Evolutionary conservation across 2,113 vertebrate genomes (phyloP).

Genomic region (Parotia lawesii): DNA sequence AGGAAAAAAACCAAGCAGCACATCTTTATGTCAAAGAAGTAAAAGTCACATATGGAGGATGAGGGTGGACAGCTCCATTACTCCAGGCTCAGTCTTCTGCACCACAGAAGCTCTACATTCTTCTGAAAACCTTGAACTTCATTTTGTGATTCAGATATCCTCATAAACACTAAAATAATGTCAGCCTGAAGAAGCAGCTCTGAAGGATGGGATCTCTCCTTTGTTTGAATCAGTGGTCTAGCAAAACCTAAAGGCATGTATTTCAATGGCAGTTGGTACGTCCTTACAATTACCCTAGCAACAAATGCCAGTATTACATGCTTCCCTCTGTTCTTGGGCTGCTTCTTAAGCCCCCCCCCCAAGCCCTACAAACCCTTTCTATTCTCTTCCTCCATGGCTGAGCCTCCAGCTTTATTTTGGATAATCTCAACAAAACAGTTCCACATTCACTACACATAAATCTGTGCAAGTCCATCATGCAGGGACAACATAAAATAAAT

Average conservation of each 20-base stretch:
- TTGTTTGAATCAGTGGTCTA: neutral
- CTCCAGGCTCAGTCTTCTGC: neutral
- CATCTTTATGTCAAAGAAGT: neutral
- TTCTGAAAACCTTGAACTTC: neutral
- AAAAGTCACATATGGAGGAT: neutral
- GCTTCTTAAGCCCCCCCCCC: neutral
- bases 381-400: neutral
- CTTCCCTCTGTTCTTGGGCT: neutral
- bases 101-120: neutral
- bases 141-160: neutral
- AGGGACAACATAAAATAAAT: conserved; percentile 19
- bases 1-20: neutral
- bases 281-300: neutral
- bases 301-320: neutral
- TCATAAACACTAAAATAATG: neutral
- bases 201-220: neutral
- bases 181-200: neutral
- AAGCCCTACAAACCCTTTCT: neutral
- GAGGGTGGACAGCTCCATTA: neutral
- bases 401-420: neutral
- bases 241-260: neutral
- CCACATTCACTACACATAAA: conserved; percentile 13
- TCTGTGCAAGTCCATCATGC: neutral
- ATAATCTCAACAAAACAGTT: conserved; percentile 10
- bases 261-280: neutral